Base-by-base conservation (phyloP, 2,888 invertebrate species). In the Ptilodon capucinus region DNA sequence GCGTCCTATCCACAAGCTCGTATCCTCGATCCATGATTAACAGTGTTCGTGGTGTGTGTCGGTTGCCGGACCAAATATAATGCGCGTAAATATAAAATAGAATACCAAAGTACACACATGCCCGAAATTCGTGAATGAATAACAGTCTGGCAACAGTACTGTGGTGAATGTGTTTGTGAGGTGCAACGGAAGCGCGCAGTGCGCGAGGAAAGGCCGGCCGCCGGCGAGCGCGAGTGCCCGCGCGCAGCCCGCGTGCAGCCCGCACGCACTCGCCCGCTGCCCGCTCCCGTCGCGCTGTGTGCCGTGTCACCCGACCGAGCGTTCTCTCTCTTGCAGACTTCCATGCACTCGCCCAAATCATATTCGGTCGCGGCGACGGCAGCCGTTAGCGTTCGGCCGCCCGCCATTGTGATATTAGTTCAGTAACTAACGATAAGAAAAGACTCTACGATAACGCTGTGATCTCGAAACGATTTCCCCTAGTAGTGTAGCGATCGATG, bases 301-400 rank as follows among this genome's bases (percentile, higher is more conserved):
- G 63, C 63, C 65, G 67, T 66, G 68, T 76, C 69, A 74, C 74
- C 79, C 76, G 80, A 81, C 76, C 75, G 75, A 76, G 81, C 76
- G 74, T 82, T 87, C 74, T 88, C 82, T 90, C 82, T 86, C 92
- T 94, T 94, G 92, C 94, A 94, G 94, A 94, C 94, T 94, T 94
- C 94, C 94, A 93, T 92, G 93, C 93, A 90, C 93, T 94, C 92
- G 94, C 94, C 92, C 92, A 93, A 92, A 92, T 93, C 91, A 93
- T 94, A 93, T 94, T 94, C 93, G 81, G 76, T 76, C 82, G 87
- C 92, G 91, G 92, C 92, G 93, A 88, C 87, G 90, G 84, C 79
- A 76, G 86, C 85, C 89, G 91, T 74, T 90, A 91, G 92, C 92
- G 85, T 84, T 77, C 79, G 77, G 72, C 81, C 84, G 64, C 71